These are phyloP conservation scores for Camponotus vicinus DNA, from an alignment of 1,140 invertebrate genomes.

Conservation along the genomic window DNA sequence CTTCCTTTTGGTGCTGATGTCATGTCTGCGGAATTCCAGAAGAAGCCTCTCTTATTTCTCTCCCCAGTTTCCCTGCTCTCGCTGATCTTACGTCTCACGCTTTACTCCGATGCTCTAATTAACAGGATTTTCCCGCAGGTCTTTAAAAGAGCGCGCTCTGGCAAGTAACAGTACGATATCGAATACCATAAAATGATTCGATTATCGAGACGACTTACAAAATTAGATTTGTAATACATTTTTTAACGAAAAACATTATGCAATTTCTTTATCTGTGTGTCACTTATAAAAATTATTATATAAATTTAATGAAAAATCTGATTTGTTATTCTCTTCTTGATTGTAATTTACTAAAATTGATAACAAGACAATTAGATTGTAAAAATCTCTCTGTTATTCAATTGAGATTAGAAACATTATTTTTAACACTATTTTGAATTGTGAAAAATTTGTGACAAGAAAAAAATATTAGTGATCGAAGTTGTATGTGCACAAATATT, in stretches of 20 bases:
- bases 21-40: constrained; percentile 61
- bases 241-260: not conserved
- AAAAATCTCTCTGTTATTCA: not conserved
- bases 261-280: not conserved
- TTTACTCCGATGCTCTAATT: constrained; percentile 70
- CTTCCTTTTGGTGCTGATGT: constrained; percentile 63
- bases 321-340: not conserved
- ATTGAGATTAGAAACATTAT: not conserved
- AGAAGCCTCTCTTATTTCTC: constrained; percentile 56
- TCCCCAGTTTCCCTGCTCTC: not conserved
- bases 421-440: not conserved
- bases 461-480: not conserved
- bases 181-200: not conserved
- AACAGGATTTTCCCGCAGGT: constrained; percentile 67
- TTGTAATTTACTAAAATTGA: not conserved
- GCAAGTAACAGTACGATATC: not conserved
- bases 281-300: not conserved
- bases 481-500: not conserved
- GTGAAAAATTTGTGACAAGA: not conserved
- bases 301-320: not conserved
- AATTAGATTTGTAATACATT: not conserved
- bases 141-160: constrained; percentile 30
- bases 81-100: constrained; percentile 56
- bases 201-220: not conserved
- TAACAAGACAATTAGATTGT: not conserved